Base-by-base conservation (phyloP, 2,113 vertebrate genomes). In the Parus major region DNA sequence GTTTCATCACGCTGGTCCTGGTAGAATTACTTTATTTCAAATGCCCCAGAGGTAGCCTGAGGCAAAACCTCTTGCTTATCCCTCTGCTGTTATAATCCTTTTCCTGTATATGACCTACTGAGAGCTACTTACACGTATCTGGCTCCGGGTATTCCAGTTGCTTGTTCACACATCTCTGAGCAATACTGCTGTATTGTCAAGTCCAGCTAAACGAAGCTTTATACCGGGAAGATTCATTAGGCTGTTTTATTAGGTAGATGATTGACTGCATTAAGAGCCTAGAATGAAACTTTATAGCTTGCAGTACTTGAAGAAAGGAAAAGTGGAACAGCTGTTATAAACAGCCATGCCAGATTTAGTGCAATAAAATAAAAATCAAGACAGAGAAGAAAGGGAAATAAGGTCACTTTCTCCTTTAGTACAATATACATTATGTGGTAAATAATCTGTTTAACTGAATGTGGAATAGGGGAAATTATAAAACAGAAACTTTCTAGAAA, bases 191-290 rank as follows among this genome's bases (percentile, higher is more conserved):
- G 6, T 28, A 65, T n/a, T 92, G 69, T 87, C 63, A 89, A 76
- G 33, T 50, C n/a, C 39, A 91, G 52, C 33, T 80, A 89, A 80
- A 88, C 49, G 61, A 81, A 87, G 66, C 33, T 88, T 93, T 92
- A 84, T 80, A 79, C 8, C 6, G 53, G 14, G 77, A 96, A 92
- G 90, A 94, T 88, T 93, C 90, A 89, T 94, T 78, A 93, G 49
- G 46, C 82, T 56, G 76, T 94, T 97, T 97, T 95, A 93, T 84
- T 92, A 92, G 69, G 78, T 82, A 94, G 59, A 78, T 93, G 95
- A 96, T 18, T 95, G 91, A 93, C 69, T 84, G 56, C 72, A 60
- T 88, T 88, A 93, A 93, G 57, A 87, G 49, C 52, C 31, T 79
- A 61, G 39, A 91, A 85, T 75, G 59, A 92, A 96, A 64, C 59